Percentiles rank a stretch among this genome's conserved stretches.
These are phyloP conservation scores for Acanthaster planci DNA, from an alignment of 35 echinoderm and acorn worm species.

Conservation along the genomic window DNA sequence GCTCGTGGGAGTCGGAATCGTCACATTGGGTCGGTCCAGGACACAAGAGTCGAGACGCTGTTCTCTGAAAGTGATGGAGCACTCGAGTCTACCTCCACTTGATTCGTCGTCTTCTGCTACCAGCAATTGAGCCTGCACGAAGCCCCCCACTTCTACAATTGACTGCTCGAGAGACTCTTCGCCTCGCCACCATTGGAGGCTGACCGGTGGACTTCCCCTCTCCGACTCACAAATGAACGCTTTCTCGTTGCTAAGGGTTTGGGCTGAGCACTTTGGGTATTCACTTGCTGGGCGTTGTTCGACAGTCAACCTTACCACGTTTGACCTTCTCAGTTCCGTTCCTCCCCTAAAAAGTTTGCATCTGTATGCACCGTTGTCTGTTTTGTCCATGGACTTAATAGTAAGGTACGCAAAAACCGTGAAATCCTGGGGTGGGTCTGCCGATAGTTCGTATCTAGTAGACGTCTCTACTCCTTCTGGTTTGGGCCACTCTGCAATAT, in stretches of 20 bases:
- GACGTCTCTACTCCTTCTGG: not conserved
- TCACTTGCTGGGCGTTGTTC: not conserved
- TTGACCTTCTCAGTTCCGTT: not conserved
- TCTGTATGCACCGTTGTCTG: not conserved
- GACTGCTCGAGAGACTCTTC: not conserved
- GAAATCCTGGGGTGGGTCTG: not conserved
- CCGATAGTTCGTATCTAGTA: not conserved
- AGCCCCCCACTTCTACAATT: not conserved
- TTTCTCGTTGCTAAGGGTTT: not conserved
- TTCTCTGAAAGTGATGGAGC: not conserved
- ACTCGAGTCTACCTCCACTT: not conserved
- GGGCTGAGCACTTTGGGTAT: not conserved
- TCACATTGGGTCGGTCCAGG: not conserved
- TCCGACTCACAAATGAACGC: not conserved
- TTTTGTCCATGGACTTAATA: not conserved
- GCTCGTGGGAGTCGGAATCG: not conserved
- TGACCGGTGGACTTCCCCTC: slow-evolving; percentile 15
- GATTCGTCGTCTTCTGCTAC: not conserved
- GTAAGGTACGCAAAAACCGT: not conserved
- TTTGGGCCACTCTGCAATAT: not conserved
- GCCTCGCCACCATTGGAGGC: not conserved
- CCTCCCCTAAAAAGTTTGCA: not conserved
- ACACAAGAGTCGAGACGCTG: not conserved
- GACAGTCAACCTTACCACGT: not conserved
- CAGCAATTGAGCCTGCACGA: not conserved